Percentiles rank a stretch among this genome's conserved stretches.
These are phyloP conservation scores for Cheumatopsyche charites DNA, from an alignment of 1,140 invertebrate species.

Conservation along the genomic window DNA sequence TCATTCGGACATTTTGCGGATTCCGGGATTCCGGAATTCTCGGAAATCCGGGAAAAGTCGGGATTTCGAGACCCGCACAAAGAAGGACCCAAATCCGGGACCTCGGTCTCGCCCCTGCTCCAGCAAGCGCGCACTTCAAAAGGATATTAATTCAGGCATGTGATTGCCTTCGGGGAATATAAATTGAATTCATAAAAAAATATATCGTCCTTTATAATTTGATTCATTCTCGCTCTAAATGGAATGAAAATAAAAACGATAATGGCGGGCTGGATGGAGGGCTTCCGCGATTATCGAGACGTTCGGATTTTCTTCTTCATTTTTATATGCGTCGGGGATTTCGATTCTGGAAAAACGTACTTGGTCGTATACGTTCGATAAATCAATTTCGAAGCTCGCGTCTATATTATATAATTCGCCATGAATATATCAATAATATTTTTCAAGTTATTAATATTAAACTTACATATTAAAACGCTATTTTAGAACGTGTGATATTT, in stretches of 20 bases:
- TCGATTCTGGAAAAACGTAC: not conserved
- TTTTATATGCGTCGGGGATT: slow-evolving; percentile 6
- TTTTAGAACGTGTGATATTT: too few species aligned
- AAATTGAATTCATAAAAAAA: slow-evolving; percentile 41
- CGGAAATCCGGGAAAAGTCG: slow-evolving; percentile 20
- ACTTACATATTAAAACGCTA: too few species aligned
- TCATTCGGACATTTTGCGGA: slow-evolving; percentile 21
- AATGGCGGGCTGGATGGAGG: slow-evolving; percentile 15
- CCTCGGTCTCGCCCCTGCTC: not conserved
- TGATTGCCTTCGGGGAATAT: slow-evolving; percentile 38
- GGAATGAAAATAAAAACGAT: slow-evolving; percentile 33
- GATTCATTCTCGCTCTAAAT: slow-evolving; percentile 30
- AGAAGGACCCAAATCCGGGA: slow-evolving; percentile 9
- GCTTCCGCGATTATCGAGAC: slow-evolving; percentile 27
- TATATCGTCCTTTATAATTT: slow-evolving; percentile 25
- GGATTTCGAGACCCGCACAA: slow-evolving; percentile 5
- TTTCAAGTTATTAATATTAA: too few species aligned
- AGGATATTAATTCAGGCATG: slow-evolving; percentile 37
- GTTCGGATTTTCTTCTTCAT: slow-evolving; percentile 1
- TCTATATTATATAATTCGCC: too few species aligned
- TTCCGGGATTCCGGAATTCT: slow-evolving; percentile 4
- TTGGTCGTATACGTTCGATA: not conserved
- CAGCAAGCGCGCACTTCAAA: slow-evolving; percentile 26
- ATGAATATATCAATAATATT: too few species aligned
- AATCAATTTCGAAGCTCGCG: too few species aligned